A percentile compares a stretch with the other conserved stretches of the same genome.
phyloP scores from a whole-genome alignment of 2,797 vertebrate genomes.

The Leptoclinus maculatus region DNA sequence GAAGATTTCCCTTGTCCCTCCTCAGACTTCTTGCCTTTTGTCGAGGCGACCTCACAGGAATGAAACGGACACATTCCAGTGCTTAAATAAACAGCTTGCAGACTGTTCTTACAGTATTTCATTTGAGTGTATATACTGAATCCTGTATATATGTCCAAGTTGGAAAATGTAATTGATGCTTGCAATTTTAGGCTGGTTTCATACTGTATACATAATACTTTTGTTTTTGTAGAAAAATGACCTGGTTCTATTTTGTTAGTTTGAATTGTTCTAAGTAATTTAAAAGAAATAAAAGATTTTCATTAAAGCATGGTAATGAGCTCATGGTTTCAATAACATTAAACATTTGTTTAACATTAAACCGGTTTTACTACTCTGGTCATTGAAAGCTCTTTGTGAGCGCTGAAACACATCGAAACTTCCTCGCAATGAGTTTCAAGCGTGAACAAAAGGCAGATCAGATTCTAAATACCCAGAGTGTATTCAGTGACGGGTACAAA shows the following conservation, averaged over 20 bases:
- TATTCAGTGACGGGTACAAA: not conserved
- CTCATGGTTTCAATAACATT: constrained; percentile 43
- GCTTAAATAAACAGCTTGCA: constrained; percentile 77
- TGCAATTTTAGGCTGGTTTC: constrained; percentile 88
- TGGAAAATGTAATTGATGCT: constrained; percentile 84
- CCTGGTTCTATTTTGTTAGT: constrained; percentile 92
- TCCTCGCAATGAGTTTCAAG: not conserved
- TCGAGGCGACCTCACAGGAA: constrained; percentile 74
- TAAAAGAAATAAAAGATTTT: constrained; percentile 79
- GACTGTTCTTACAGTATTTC: constrained; percentile 79
- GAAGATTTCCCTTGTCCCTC: constrained; percentile 74
- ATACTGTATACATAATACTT: constrained; percentile 87
- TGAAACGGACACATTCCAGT: constrained; percentile 91
- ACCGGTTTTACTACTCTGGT: not conserved
- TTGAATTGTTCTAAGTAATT: constrained; percentile 84
- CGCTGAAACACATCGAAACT: not conserved
- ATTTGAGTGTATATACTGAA: constrained; percentile 88
- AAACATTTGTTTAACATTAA: constrained; percentile 47
- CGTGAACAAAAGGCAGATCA: not conserved
- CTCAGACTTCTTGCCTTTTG: constrained; percentile 81
- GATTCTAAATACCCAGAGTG: not conserved
- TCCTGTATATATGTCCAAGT: constrained; percentile 84
- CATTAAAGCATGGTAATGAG: constrained; percentile 66
- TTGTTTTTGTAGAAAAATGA: constrained; percentile 91
- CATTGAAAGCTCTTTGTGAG: not conserved